Percentiles rank a stretch among this genome's conserved stretches.
Conservation (phyloP, 2,888 invertebrate species). For the Drosophila koepferae region DNA sequence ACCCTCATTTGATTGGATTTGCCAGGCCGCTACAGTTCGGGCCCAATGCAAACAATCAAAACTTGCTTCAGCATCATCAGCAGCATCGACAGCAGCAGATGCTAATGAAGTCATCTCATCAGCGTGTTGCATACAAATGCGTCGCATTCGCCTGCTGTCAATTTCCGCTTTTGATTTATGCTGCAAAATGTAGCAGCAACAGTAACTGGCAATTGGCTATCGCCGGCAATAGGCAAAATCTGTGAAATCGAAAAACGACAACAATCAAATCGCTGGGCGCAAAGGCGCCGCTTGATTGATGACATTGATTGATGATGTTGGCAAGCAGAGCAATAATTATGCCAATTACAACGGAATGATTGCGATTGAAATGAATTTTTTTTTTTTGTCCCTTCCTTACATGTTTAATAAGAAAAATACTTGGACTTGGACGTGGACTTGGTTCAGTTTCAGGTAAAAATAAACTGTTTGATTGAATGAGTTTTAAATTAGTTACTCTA, state of each 20-base stretch:
- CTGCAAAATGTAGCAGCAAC: slow-evolving; percentile 31
- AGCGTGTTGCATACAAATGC: slow-evolving; percentile 60
- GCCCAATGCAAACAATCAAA: slow-evolving; percentile 66
- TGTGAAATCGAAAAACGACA: slow-evolving; percentile 38
- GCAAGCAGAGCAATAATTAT: slow-evolving; percentile 8
- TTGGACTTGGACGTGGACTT: too few species aligned
- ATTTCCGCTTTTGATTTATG: slow-evolving; percentile 75
- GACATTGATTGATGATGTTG: slow-evolving; percentile 18
- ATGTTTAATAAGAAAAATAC: too few species aligned
- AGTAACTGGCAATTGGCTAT: slow-evolving; percentile 24
- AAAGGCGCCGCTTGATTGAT: slow-evolving; percentile 35
- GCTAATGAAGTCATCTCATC: slow-evolving; percentile 75
- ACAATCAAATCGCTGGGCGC: slow-evolving; percentile 36
- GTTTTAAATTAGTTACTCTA: not conserved
- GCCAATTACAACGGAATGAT: slow-evolving; percentile 11
- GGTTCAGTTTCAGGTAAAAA: too few species aligned
- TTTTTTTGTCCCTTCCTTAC: not conserved
- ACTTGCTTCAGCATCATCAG: slow-evolving; percentile 33
- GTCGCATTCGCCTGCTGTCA: slow-evolving; percentile 47
- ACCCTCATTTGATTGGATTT: slow-evolving; percentile 74
- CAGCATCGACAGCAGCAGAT: slow-evolving; percentile 34
- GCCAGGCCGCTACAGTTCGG: slow-evolving; percentile 42
- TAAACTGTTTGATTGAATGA: not conserved
- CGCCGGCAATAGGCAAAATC: slow-evolving; percentile 24
- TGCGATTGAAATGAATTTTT: not conserved